Evolutionary conservation across 2,113 vertebrate species (phyloP).

Genomic region (Sander lucioperca): DNA sequence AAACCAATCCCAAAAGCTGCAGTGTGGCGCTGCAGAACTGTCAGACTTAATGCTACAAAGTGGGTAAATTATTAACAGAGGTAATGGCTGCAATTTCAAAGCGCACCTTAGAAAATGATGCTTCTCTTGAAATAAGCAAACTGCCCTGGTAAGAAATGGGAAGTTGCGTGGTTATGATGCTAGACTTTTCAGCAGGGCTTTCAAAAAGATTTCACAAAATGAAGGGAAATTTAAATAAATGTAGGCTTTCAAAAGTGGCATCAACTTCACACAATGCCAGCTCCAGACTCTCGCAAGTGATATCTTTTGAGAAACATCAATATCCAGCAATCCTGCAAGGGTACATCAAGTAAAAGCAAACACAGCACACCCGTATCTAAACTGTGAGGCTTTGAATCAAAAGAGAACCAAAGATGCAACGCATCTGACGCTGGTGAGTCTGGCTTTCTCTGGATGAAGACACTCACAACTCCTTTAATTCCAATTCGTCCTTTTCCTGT

Average conservation of each 20-base stretch:
- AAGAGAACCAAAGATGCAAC: neutral
- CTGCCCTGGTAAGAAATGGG: neutral
- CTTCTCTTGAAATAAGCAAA: neutral
- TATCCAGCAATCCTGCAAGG: slow-evolving; percentile 31
- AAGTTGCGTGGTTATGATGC: neutral
- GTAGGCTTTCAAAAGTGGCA: neutral
- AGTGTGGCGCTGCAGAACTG: slow-evolving; percentile 3
- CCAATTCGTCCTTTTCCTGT: slow-evolving; percentile 5
- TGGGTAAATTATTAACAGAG: slow-evolving; percentile 30
- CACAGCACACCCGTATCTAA: slow-evolving; percentile 1
- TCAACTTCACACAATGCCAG: slow-evolving; percentile 1
- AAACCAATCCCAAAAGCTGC: slow-evolving; percentile 47
- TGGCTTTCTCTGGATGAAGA: neutral
- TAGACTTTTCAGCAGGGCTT: neutral
- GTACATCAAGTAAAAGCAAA: slow-evolving; percentile 28
- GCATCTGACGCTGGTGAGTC: neutral
- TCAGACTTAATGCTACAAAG: slow-evolving; percentile 22
- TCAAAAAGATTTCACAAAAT: neutral
- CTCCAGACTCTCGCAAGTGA: neutral
- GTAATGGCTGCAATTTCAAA: slow-evolving; percentile 33
- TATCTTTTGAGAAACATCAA: neutral
- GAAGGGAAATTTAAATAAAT: neutral
- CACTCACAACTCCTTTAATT: neutral
- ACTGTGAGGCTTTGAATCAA: neutral
- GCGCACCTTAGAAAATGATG: neutral